A percentile compares a stretch with the other conserved stretches of the same genome.
These are phyloP conservation scores for Genyomyrus donnyi DNA, from an alignment of 2,113 vertebrate species.

Conservation along the genomic window DNA sequence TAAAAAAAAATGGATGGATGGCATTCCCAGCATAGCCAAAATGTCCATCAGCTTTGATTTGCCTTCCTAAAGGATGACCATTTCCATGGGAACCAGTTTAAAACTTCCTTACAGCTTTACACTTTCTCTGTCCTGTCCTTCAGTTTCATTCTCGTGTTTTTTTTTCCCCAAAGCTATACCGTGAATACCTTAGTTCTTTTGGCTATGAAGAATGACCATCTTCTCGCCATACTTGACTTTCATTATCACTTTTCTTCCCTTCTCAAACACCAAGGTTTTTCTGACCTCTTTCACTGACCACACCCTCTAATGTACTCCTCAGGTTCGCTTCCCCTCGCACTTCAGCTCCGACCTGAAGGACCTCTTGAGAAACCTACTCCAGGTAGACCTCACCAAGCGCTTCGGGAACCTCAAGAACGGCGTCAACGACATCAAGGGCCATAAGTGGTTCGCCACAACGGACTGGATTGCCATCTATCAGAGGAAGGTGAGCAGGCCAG, in stretches of 20 bases:
- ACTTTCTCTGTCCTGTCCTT: not conserved
- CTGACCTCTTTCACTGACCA: not conserved
- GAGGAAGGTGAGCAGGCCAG: conserved; percentile 66
- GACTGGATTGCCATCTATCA: conserved; percentile 94
- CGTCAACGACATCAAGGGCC: conserved; percentile 88
- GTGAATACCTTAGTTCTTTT: not conserved
- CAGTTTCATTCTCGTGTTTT: not conserved
- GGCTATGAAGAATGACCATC: too few relatives aligned
- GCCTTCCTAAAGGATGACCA: not conserved
- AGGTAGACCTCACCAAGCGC: conserved; percentile 90
- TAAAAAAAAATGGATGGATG: not conserved
- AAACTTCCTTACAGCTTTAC: not conserved
- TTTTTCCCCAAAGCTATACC: not conserved
- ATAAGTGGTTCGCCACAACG: conserved; percentile 89
- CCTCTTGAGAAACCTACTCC: conserved; percentile 81
- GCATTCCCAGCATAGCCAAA: not conserved
- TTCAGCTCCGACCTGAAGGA: conserved; percentile 92
- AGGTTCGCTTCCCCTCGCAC: conserved; percentile 87
- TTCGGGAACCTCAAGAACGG: conserved; percentile 90
- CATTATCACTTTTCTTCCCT: not conserved
- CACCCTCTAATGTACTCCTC: not conserved
- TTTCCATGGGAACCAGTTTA: not conserved
- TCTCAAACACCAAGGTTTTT: not conserved
- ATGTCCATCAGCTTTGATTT: not conserved
- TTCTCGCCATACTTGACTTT: not conserved